Base-by-base conservation (phyloP, 2,113 vertebrate genomes). In the Lanius collurio region DNA sequence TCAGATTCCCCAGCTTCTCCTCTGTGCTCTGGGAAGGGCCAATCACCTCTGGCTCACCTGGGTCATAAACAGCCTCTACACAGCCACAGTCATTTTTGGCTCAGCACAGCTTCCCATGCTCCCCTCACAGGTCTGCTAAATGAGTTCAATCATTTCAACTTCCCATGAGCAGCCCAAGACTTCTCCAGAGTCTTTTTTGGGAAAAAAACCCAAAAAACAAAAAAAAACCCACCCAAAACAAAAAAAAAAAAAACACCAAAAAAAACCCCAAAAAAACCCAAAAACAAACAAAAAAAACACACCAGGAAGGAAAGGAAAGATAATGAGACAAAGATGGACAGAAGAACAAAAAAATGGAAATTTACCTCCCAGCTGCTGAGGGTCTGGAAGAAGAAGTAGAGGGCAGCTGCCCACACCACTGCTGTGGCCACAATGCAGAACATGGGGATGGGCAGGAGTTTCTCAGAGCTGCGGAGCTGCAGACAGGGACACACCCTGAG, bases 361-460 rank as follows among this genome's bases (percentile, higher is more conserved):
- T 77, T 97, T 97, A 98, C 98, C 98, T 98, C 98, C 98, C 98
- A 98, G 95, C 98, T 98, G 95, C 98, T 98, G 76, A 98, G 98
- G 82, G 89, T 98, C 97, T 98, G 98, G 96, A 98, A 98, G 97
- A 98, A 98, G 83, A 98, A 98, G 76, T 98, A 98, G 42, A 98
- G 97, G 28, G 98, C 98, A 0, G 98, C 94, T 2, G 96, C 98
- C 98, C 98, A 98, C 77, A 98, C 63, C 42, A 97, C 96, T 1
- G 96, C 98, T 0, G 98, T 98, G 95, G 98, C 98, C 53, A 98
- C 28, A 0, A 98, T 98, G 86, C 98, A 98, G 97, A 98, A 97
- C 28, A 98, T 71, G 0, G 98, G 98, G 15, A 98, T 93, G 1
- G 90, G 98, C 49, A 98, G 97, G 65, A 98, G 95, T 89, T 91